Percentiles rank a stretch among this genome's conserved stretches.
phyloP scores from a whole-genome alignment of 2,113 vertebrate genomes.

The Pseudonaja textilis region DNA sequence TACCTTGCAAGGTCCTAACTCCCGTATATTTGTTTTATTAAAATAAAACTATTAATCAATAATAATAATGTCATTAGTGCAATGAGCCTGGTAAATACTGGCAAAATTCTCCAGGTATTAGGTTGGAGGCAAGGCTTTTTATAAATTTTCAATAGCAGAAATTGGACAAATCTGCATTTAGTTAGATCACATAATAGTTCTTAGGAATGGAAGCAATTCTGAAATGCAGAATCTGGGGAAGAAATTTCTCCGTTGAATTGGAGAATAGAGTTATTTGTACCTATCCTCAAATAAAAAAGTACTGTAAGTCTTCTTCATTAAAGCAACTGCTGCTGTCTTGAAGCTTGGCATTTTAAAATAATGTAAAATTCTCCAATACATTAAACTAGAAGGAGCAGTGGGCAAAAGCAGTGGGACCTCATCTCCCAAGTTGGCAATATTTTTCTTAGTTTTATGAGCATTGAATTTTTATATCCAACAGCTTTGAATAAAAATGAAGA shows the following conservation, averaged over 20 bases:
- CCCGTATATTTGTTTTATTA: not conserved
- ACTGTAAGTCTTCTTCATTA: conserved; percentile 32
- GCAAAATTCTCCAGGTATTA: not conserved
- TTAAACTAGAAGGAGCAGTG: conserved; percentile 33
- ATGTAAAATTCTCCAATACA: conserved; percentile 28
- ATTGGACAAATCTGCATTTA: not conserved
- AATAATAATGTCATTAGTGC: not conserved
- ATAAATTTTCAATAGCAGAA: not conserved
- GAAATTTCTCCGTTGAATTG: conserved; percentile 27
- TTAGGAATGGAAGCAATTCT: not conserved
- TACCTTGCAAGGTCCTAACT: not conserved
- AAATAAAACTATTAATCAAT: not conserved
- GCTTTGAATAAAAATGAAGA: conserved; percentile 18
- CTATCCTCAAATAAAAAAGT: conserved; percentile 28
- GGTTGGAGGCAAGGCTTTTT: not conserved
- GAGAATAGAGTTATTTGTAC: conserved; percentile 19
- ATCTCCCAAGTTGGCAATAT: not conserved
- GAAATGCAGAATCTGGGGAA: not conserved
- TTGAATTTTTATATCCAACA: conserved; percentile 20
- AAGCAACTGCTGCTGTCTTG: conserved; percentile 26
- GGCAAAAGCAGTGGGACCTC: conserved; percentile 17
- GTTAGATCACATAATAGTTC: no score
- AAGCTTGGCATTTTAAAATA: conserved; percentile 43
- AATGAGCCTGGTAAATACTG: not conserved
- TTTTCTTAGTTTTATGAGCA: conserved; percentile 27